phyloP scores from a whole-genome alignment of 2,888 invertebrate genomes.

The Pollenia angustigena region DNA sequence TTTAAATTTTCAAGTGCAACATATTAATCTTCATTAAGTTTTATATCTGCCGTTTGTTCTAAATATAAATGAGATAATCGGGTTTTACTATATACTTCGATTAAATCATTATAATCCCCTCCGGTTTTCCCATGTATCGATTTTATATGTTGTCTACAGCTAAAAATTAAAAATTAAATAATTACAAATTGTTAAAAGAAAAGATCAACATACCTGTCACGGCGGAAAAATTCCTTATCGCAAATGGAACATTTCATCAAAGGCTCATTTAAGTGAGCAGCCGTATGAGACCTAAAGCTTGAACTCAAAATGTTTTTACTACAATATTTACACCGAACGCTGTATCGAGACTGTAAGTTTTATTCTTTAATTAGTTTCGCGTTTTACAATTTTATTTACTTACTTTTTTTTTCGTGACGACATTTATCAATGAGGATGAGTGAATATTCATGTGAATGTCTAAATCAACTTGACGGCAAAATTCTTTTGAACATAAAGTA shows the following conservation, averaged over 20 bases:
- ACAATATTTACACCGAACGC: constrained; percentile 56
- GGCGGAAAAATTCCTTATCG: constrained; percentile 30
- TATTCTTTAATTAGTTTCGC: not conserved
- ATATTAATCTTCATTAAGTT: not conserved
- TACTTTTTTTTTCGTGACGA: constrained; percentile 38
- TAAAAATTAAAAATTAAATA: constrained; percentile 8
- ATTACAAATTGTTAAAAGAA: not conserved
- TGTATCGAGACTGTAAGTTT: constrained; percentile 31
- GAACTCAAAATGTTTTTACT: constrained; percentile 33
- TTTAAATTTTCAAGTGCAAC: too few species aligned
- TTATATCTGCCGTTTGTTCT: constrained; percentile 43
- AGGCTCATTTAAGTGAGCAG: constrained; percentile 58
- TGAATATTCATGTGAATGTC: constrained; percentile 61
- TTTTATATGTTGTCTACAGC: constrained; percentile 51
- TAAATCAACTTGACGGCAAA: constrained; percentile 60
- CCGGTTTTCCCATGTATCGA: constrained; percentile 35
- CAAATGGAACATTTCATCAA: constrained; percentile 56
- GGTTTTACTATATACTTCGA: constrained; percentile 35
- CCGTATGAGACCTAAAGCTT: constrained; percentile 47
- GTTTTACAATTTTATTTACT: not conserved
- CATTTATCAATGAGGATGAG: constrained; percentile 35
- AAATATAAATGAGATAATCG: constrained; percentile 60
- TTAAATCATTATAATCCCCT: constrained; percentile 57
- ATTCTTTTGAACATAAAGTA: constrained; percentile 63
- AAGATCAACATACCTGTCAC: not conserved